Conservation (phyloP, 2,113 vertebrate genomes). For the Thinocorus orbignyianus region DNA sequence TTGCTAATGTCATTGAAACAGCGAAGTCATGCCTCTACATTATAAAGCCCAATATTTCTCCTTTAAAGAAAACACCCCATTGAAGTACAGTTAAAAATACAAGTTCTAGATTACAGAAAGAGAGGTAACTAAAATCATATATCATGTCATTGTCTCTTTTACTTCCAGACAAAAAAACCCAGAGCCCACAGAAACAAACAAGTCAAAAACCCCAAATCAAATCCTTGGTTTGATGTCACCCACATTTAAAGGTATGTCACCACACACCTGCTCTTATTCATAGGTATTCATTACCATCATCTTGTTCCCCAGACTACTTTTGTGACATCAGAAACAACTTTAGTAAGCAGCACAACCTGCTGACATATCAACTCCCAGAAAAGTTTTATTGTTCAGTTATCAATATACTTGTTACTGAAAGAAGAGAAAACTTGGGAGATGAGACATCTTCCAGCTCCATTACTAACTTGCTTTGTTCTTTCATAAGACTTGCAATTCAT, state of each 20-base stretch:
- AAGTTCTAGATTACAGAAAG: not conserved
- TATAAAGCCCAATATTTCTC: not conserved
- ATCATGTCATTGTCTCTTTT: not conserved
- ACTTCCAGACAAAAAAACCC: not conserved
- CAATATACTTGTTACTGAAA: not conserved
- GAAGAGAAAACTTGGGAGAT: not conserved
- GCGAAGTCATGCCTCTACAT: not conserved
- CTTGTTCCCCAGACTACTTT: not conserved
- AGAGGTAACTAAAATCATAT: not conserved
- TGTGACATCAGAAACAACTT: not conserved
- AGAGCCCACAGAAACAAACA: not conserved
- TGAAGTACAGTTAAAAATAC: not conserved
- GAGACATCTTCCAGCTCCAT: not conserved
- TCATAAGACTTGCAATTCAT: not conserved
- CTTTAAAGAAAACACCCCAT: not conserved
- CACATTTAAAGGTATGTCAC: not conserved
- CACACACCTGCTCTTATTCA: not conserved
- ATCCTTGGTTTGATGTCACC: not conserved
- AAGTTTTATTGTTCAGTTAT: not conserved
- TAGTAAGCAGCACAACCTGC: not conserved
- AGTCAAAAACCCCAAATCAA: not conserved
- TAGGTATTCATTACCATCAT: not conserved
- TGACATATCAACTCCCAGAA: not conserved
- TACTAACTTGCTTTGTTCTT: not conserved
- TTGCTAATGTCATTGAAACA: not conserved